Percentiles rank a stretch among this genome's conserved stretches.
Conservation (phyloP, 2,797 vertebrate species). For the Nannoperca obscura region DNA sequence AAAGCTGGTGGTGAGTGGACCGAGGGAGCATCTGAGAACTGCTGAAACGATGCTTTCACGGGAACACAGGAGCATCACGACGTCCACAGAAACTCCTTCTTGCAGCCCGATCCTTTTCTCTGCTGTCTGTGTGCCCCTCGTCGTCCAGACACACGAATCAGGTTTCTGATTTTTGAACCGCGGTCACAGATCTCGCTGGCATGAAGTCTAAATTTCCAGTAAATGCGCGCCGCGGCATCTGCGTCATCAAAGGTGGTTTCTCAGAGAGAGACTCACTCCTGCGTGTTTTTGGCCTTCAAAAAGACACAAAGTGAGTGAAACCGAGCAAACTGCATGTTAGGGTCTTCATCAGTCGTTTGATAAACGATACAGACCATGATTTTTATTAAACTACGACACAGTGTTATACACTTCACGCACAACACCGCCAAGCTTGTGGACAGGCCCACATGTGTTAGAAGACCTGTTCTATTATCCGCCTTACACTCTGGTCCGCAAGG, state of each 20-base stretch:
- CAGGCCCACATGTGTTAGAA: no score
- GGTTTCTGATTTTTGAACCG: neutral
- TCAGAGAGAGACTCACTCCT: neutral
- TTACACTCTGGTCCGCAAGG: no score
- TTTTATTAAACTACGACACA: neutral
- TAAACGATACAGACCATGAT: neutral
- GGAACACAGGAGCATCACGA: no score
- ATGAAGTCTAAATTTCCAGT: neutral
- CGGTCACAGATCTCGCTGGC: neutral
- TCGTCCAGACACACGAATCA: neutral
- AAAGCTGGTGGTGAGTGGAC: constrained; percentile 94
- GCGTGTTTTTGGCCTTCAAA: neutral
- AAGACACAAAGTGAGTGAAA: neutral
- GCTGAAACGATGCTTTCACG: neutral
- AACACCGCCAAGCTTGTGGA: neutral
- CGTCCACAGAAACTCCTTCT: neutral
- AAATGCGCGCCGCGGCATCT: neutral
- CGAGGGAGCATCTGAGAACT: no score
- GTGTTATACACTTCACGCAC: neutral
- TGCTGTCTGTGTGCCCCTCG: neutral
- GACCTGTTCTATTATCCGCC: no score
- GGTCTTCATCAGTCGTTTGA: neutral
- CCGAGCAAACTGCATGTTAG: neutral
- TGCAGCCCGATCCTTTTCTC: neutral
- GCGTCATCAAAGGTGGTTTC: constrained; percentile 2